These are phyloP conservation scores for Belgica antarctica DNA, from an alignment of 2,888 invertebrate species.

Conservation along the genomic window DNA sequence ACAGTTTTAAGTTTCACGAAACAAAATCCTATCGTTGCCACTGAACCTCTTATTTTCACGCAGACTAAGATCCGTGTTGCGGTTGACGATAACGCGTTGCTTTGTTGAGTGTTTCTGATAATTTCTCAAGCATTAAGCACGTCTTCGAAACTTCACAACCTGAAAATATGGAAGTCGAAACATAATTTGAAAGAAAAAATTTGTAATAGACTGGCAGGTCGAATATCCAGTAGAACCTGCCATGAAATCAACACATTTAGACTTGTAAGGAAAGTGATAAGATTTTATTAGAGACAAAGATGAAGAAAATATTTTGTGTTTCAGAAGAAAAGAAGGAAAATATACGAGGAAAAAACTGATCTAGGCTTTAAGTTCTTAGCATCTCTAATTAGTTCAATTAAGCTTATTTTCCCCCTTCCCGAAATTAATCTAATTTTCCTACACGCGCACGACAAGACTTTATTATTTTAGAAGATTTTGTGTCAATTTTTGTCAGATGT, in stretches of 20 bases:
- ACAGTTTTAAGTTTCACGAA: background rate
- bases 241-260: constrained; percentile 26
- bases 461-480: background rate
- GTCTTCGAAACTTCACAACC: too few species aligned
- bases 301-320: constrained; percentile 33
- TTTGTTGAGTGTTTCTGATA: too few species aligned
- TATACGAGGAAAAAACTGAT: constrained; percentile 36
- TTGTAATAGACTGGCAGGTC: too few species aligned
- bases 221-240: too few species aligned
- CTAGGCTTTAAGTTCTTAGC: constrained; percentile 29
- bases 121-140: too few species aligned
- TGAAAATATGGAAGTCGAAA: too few species aligned
- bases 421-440: constrained; percentile 6
- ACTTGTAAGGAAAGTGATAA: constrained; percentile 37
- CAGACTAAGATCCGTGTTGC: too few species aligned
- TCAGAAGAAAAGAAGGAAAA: constrained; percentile 25
- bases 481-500: constrained; percentile 9
- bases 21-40: too few species aligned
- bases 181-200: too few species aligned
- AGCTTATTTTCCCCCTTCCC: background rate
- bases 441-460: constrained; percentile 33
- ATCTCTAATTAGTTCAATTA: constrained; percentile 33
- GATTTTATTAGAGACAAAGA: background rate
- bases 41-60: too few species aligned
- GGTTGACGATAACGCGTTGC: too few species aligned